Evolutionary conservation across 1,140 invertebrate species (phyloP).

Genomic region (Drosophila nasuta): DNA sequence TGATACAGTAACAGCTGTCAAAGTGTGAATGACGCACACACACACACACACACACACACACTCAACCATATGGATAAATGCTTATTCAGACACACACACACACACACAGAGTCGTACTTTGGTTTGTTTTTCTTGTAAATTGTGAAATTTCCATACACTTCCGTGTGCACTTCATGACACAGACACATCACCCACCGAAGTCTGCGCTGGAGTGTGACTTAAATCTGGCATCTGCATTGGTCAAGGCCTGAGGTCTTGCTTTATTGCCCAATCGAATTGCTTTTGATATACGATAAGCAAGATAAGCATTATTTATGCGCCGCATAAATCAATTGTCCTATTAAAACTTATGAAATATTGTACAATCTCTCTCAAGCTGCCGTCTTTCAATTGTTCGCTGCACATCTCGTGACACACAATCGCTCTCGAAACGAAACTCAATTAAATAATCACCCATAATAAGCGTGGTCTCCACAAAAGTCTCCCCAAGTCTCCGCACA

Average conservation of each 20-base stretch:
- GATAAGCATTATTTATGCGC: constrained; percentile 58
- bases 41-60: constrained; percentile 12
- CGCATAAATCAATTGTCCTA: constrained; percentile 32
- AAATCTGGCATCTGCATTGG: constrained; percentile 32
- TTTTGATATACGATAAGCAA: constrained; percentile 20
- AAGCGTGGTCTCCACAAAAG: constrained; percentile 41
- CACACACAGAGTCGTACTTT: background rate
- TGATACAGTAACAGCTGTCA: constrained; percentile 71
- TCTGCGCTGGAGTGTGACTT: constrained; percentile 5
- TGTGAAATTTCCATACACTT: constrained; percentile 47
- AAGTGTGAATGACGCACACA: constrained; percentile 67
- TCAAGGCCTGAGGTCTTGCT: constrained; percentile 32
- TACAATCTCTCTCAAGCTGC: background rate
- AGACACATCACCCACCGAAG: constrained; percentile 17
- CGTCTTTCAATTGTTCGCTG: constrained; percentile 21
- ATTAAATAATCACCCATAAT: constrained; percentile 70
- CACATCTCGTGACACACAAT: constrained; percentile 21
- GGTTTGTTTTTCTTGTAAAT: constrained; percentile 43
- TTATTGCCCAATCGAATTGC: constrained; percentile 60
- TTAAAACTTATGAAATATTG: constrained; percentile 13
- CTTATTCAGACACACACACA: constrained; percentile 1
- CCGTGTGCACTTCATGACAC: constrained; percentile 2
- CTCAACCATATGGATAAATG: constrained; percentile 1
- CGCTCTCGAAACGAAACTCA: constrained; percentile 45
- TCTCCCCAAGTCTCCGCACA: background rate